Conservation (phyloP, 2,113 vertebrate genomes). For the Tetrao urogallus region DNA sequence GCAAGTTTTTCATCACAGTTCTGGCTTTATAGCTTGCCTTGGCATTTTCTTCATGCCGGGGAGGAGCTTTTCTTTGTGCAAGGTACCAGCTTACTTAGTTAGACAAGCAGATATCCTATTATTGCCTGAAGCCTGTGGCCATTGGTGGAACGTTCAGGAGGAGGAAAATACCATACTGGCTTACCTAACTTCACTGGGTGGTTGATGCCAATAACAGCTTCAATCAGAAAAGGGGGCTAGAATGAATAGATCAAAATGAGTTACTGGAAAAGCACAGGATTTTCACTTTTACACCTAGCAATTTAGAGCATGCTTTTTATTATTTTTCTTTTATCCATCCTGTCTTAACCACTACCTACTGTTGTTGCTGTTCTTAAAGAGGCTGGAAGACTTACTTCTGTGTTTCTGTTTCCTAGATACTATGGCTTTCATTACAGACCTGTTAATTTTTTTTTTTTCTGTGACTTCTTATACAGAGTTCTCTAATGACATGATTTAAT, state of each 20-base stretch:
- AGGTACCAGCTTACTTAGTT: neutral
- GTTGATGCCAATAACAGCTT: neutral
- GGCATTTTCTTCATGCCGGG: neutral
- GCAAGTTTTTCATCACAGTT: neutral
- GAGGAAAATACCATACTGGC: neutral
- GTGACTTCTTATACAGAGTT: neutral
- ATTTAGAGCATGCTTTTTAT: neutral
- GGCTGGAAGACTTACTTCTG: neutral
- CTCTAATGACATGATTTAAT: neutral
- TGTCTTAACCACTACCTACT: neutral
- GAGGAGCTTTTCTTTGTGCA: neutral
- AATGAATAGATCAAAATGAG: neutral
- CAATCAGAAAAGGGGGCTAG: neutral
- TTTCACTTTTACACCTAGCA: constrained; percentile 12
- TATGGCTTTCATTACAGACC: neutral
- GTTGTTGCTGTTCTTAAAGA: neutral
- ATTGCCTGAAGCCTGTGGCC: neutral
- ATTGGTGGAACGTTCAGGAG: neutral
- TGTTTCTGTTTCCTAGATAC: neutral
- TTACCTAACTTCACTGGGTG: neutral
- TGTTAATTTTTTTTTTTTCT: neutral
- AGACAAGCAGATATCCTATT: neutral
- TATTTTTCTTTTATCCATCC: neutral
- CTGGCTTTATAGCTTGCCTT: neutral
- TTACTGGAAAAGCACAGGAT: neutral